A percentile compares a stretch with the other conserved stretches of the same genome.
Conservation (phyloP, 1,140 invertebrate genomes). For the Drosophila ironensis region DNA sequence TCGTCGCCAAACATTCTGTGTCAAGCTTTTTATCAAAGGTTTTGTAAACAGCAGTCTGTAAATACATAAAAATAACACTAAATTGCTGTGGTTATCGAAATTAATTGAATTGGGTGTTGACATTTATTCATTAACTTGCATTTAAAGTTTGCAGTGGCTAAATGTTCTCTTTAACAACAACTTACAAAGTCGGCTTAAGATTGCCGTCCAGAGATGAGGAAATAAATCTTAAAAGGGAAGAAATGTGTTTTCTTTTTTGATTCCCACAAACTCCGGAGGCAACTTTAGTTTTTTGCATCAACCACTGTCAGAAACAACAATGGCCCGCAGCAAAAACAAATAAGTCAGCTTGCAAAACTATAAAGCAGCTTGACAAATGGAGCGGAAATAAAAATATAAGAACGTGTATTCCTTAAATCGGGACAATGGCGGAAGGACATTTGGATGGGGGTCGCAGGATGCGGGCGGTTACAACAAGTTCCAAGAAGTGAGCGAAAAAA, state of each 20-base stretch:
- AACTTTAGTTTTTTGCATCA: slow-evolving; percentile 13
- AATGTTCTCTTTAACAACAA: too few relatives aligned
- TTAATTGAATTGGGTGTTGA: too few relatives aligned
- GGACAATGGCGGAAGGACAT: too few relatives aligned
- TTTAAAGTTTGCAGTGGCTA: too few relatives aligned
- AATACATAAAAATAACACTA: too few relatives aligned
- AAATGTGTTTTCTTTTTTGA: not conserved
- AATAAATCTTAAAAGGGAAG: not conserved
- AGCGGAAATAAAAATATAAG: slow-evolving; percentile 58
- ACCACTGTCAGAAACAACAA: slow-evolving; percentile 12
- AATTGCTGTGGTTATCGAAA: too few relatives aligned
- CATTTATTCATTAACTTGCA: too few relatives aligned
- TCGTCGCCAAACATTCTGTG: too few relatives aligned
- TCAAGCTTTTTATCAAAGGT: too few relatives aligned
- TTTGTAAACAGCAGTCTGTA: too few relatives aligned
- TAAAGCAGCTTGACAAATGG: slow-evolving; percentile 64
- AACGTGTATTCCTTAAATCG: slow-evolving; percentile 15
- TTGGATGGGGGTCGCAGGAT: slow-evolving; percentile 1
- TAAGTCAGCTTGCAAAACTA: slow-evolving; percentile 40
- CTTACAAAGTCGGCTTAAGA: not conserved
- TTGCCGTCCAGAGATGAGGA: too few relatives aligned
- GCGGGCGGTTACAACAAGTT: not conserved
- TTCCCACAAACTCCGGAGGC: not conserved
- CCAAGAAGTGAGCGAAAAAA: not conserved
- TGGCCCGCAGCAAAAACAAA: slow-evolving; percentile 19